Evolutionary conservation across 53 echinoderm and acorn worm species (phyloP), one percentile per base, ranked within the genome.

Genomic region (Paracentrotus lividus): DNA sequence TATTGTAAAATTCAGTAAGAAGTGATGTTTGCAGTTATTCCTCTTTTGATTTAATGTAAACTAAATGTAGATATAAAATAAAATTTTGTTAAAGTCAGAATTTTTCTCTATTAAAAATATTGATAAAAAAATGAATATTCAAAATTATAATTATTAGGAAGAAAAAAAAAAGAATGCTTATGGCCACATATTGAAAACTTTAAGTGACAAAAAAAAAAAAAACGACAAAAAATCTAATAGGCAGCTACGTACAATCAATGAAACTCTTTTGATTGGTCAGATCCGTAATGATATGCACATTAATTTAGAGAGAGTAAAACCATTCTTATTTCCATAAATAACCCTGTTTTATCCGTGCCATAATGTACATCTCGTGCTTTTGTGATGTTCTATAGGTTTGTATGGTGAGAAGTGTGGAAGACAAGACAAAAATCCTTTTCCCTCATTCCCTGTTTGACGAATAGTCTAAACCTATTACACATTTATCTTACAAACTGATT

Each of bases 261-360:
- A 72, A 72, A 72, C 72, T 72, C 72, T 36, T 72, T 40, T 72
- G 72, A 72, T 72, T 72, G 72, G 72, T 40, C 72, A 72, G 72
- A 72, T 72, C 72, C 40, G 40, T 72, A 72, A 72, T 72, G 72
- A 40, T 72, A 72, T 72, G 72, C 72, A 72, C 72, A 72, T 40
- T 38, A 72, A 72, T 8, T 6, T 51, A 36, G 40, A 72, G 72
- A 72, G 72, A 38, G 36, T 38, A 21, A 20, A 64, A 64, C 12
- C 24, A 2, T 23, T 59, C 54, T 3, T 23, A 24, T 59, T 23
- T 64, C 64, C 42, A 42, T 42, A 36, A 85, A 51, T 8, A 85
- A 85, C 85, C 85, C 85, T 85, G 85, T 85, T 85, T 77, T 49
- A 47, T 85, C 85, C 85, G 85, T 85, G 85, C 49, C 85, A 45